Conservation (phyloP, 2,888 invertebrate species). For the Seladonia tumulorum region DNA sequence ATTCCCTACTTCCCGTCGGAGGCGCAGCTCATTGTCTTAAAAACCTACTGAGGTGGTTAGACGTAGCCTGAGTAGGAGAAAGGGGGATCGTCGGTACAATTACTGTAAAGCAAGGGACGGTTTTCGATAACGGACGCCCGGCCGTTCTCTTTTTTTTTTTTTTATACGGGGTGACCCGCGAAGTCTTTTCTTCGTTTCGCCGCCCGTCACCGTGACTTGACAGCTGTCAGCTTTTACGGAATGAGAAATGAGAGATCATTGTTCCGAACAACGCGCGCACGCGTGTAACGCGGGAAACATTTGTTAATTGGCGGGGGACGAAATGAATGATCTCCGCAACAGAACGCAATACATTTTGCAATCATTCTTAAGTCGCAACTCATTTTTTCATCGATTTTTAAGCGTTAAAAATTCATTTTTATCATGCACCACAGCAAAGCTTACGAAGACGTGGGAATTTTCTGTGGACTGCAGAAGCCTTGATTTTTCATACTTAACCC, state of each 20-base stretch:
- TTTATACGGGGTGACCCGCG: conserved; percentile 58
- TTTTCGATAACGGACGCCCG: conserved; percentile 67
- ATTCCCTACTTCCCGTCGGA: conserved; percentile 64
- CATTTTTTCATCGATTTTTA: no score
- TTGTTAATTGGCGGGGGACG: neutral
- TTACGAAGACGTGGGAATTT: no score
- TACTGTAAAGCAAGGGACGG: conserved; percentile 73
- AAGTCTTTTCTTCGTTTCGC: conserved; percentile 43
- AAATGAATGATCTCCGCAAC: neutral
- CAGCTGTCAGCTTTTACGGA: conserved; percentile 12
- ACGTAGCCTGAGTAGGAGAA: conserved; percentile 52
- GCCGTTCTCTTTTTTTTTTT: neutral
- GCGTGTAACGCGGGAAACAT: neutral
- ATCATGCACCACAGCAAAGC: neutral
- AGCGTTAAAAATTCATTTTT: neutral
- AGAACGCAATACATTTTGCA: neutral
- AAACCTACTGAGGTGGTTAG: conserved; percentile 74
- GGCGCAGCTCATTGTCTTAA: conserved; percentile 79
- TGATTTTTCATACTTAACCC: no score
- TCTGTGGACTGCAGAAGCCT: no score
- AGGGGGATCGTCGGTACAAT: conserved; percentile 73
- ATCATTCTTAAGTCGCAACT: neutral
- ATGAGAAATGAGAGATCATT: conserved; percentile 12
- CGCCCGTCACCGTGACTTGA: conserved; percentile 21
- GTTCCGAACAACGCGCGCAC: conserved; percentile 11